Evolutionary conservation across 2,888 invertebrate species (phyloP), one percentile per base, ranked within the genome.

Genomic region (Aromia moschata): DNA sequence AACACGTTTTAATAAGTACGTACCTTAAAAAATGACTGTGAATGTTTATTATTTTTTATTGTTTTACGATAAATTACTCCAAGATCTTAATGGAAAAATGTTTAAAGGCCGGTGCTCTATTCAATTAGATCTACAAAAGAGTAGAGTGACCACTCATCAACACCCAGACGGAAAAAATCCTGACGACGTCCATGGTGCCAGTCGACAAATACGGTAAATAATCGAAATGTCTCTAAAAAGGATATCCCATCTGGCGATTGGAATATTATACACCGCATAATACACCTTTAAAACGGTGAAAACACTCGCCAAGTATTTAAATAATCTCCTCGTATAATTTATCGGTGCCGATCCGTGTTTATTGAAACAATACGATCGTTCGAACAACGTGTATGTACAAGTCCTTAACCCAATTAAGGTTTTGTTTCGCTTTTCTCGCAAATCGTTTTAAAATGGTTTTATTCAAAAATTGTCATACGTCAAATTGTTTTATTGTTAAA

Each of bases 221-320:
- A 46, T 45, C 49, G 14, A 36, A 38, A 17, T 17, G 14, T 45
- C 58, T 52, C 30, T 44, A 52, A 52, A n/a, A 58, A 52, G 58
- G 58, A 58, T 40, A 58, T 20, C 44, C 52, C 52, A 52, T 52
- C 44, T 46, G 45, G 52, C 31, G 38, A 52, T 44, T 57, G 58
- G 43, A 44, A 52, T 58, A 44, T 38, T 52, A 37, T 37, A 11
- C 14, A 11, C 44, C 16, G 46, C 18, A 49, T 49, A 25, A 38
- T 49, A 49, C 49, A 38, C 49, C 49, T 49, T 38, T 49, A 20
- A 20, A 37, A 18, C 18, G 36, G 37, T 7, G 49, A 49, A 17
- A 20, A 33, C 38, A 38, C 10, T 43, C 43, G 43, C 20, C 43
- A 18, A 11, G 12, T 20, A 20, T 43, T 43, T 11, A 10, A 20